Evolutionary conservation across 2,797 vertebrate genomes (phyloP).

Genomic region (Sebastes matsubarae): DNA sequence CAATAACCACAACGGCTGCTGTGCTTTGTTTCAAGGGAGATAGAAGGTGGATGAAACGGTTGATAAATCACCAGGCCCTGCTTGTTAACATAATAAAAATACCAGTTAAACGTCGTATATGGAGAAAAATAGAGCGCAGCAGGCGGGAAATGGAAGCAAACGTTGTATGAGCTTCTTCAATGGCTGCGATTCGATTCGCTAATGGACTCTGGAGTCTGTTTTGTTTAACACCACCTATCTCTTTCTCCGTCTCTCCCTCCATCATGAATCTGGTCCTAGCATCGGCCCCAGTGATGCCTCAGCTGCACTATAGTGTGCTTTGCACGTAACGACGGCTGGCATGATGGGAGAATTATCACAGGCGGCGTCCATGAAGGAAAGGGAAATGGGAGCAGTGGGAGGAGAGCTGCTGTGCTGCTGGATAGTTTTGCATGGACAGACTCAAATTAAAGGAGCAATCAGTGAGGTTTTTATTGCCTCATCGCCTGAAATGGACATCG

Average conservation of each 20-base stretch:
- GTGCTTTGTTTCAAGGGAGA: constrained; percentile 28
- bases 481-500: neutral
- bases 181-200: constrained; percentile 25
- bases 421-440: neutral
- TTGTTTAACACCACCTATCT: constrained; percentile 40
- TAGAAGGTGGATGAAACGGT: constrained; percentile 1
- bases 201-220: constrained; percentile 46
- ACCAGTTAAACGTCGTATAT: constrained; percentile 29
- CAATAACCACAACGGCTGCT: constrained; percentile 15
- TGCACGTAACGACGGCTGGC: constrained; percentile 17
- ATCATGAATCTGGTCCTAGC: constrained; percentile 9
- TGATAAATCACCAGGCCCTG: constrained; percentile 38
- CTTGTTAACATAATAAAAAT: constrained; percentile 34
- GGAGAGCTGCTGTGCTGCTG: constrained; percentile 4
- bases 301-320: constrained; percentile 21
- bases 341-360: constrained; percentile 36
- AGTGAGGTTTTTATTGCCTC: neutral
- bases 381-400: constrained; percentile 21
- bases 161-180: constrained; percentile 29
- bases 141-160: constrained; percentile 20
- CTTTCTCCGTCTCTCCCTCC: neutral
- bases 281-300: constrained; percentile 18
- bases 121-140: constrained; percentile 4
- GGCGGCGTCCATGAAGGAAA: constrained; percentile 23
- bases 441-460: constrained; percentile 6